Percentiles rank a stretch among this genome's conserved stretches.
These are phyloP conservation scores for Apamea anceps DNA, from an alignment of 2,888 invertebrate species.

Conservation along the genomic window DNA sequence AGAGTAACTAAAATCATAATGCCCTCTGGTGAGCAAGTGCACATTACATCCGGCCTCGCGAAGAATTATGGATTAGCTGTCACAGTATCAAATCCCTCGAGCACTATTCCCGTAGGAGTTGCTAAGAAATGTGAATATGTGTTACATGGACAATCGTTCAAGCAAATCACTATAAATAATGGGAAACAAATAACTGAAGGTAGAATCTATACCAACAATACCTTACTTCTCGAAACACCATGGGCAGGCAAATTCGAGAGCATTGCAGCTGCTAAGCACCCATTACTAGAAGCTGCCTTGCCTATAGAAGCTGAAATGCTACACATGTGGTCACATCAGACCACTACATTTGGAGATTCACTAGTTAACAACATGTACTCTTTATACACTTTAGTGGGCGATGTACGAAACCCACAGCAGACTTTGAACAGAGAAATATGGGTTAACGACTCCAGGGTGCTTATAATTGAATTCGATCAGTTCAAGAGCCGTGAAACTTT, in stretches of 20 bases:
- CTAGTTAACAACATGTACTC: conserved; percentile 95
- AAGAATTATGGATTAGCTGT: conserved; percentile 94
- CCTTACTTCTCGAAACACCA: conserved; percentile 93
- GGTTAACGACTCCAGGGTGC: conserved; percentile 97
- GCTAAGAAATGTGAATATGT: conserved; percentile 91
- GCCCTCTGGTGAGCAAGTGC: conserved; percentile 97
- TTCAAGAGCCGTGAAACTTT: conserved; percentile 97
- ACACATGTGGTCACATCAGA: conserved; percentile 96
- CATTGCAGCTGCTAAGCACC: conserved; percentile 95
- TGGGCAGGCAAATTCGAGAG: conserved; percentile 94
- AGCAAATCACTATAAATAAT: conserved; percentile 92
- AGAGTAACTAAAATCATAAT: conserved; percentile 96
- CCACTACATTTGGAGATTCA: conserved; percentile 93
- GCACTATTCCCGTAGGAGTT: conserved; percentile 89
- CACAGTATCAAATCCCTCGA: conserved; percentile 91
- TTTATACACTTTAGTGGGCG: conserved; percentile 95
- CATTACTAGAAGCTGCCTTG: conserved; percentile 94
- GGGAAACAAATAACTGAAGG: conserved; percentile 94
- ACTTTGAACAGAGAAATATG: conserved; percentile 95
- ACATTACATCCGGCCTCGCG: conserved; percentile 94
- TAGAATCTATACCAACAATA: conserved; percentile 94
- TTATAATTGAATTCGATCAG: conserved; percentile 98
- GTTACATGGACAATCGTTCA: conserved; percentile 91
- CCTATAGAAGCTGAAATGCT: conserved; percentile 97
- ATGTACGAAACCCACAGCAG: conserved; percentile 96